phyloP scores from a whole-genome alignment of 2,113 vertebrate genomes.

The Eubucco bourcierii region DNA sequence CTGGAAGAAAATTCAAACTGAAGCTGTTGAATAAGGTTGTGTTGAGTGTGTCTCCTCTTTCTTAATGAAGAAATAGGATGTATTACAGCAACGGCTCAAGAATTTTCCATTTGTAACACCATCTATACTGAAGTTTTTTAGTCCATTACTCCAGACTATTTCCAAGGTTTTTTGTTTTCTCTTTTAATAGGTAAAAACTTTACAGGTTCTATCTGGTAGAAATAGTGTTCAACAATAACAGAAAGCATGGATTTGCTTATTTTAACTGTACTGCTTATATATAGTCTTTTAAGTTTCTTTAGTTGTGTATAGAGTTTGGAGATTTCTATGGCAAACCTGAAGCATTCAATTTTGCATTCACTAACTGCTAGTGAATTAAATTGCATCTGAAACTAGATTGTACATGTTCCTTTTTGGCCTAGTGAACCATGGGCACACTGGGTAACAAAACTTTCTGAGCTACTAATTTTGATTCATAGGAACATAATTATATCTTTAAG shows the following conservation, averaged over 20 bases:
- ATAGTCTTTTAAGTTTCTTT: background rate
- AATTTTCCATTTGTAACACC: background rate
- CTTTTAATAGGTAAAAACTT: background rate
- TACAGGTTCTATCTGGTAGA: background rate
- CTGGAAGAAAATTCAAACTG: background rate
- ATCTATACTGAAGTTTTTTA: background rate
- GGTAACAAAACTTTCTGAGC: background rate
- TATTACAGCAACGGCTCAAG: background rate
- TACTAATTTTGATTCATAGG: slow-evolving; percentile 41
- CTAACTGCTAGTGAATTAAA: background rate
- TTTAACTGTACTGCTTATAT: background rate
- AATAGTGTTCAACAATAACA: background rate
- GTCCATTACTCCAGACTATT: background rate
- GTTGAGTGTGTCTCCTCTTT: background rate
- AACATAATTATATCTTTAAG: background rate
- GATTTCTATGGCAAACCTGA: background rate
- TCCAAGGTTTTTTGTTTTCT: background rate
- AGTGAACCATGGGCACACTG: background rate
- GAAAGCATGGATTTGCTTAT: background rate
- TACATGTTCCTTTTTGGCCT: background rate
- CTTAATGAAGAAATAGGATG: background rate
- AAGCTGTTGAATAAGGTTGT: background rate
- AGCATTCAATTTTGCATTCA: background rate
- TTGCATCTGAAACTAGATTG: background rate
- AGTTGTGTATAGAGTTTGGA: background rate